Conservation (phyloP, 2,113 vertebrate species). For the Mustela lutreola region DNA sequence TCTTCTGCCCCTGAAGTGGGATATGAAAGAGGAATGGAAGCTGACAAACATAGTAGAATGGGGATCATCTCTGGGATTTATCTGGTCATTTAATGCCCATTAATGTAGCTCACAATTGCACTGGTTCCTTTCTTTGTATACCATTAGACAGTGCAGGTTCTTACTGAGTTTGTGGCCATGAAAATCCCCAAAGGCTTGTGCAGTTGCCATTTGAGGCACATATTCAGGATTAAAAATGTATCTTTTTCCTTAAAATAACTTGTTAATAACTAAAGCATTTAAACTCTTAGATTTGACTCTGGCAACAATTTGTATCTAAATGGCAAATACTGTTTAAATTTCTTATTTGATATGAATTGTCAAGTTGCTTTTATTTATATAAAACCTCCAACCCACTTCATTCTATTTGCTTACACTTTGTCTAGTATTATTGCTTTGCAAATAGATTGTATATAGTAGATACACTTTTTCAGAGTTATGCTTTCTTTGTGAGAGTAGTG, state of each 20-base stretch:
- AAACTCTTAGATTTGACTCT: not conserved
- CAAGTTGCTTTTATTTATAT: not conserved
- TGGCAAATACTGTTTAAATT: slow-evolving; percentile 42
- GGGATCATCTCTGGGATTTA: not conserved
- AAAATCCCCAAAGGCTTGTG: not conserved
- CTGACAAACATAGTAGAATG: not conserved
- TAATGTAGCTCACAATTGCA: not conserved
- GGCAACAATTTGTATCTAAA: slow-evolving; percentile 8
- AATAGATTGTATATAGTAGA: not conserved
- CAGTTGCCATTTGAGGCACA: not conserved
- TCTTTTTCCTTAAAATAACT: slow-evolving; percentile 3
- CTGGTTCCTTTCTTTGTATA: not conserved
- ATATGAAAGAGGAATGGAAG: not conserved
- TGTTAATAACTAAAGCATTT: slow-evolving; percentile 41
- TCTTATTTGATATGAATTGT: not conserved
- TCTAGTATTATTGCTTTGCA: not conserved
- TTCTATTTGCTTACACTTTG: not conserved
- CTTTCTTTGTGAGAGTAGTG: not conserved
- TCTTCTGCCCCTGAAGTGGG: not conserved
- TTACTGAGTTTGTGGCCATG: not conserved
- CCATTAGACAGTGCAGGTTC: not conserved
- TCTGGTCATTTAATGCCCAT: not conserved
- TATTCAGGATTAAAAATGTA: slow-evolving; percentile 7
- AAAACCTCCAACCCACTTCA: not conserved
- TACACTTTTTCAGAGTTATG: not conserved